Base-by-base conservation (phyloP, 2,888 invertebrate genomes). In the Fragum fragum region DNA sequence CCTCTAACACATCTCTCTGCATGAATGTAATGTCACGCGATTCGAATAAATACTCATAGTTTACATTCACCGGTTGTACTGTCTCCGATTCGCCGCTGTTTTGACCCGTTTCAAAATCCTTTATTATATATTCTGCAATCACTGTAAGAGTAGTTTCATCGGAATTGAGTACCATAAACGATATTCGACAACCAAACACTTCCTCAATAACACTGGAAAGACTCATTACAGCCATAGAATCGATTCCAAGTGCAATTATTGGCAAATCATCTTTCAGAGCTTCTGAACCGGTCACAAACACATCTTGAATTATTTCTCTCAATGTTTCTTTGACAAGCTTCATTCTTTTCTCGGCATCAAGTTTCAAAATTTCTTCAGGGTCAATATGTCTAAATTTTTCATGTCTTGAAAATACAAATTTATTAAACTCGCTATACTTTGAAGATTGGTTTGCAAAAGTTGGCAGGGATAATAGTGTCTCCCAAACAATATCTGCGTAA, bases 401-500 rank as follows among this genome's bases (percentile, higher is more conserved):
- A 5, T 11, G 9, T 1, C 3, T 23, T n/a, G 57, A 26, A 36
- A 53, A n/a, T 53, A 7, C 21, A 2, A 57, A 9, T 28, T n/a
- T 63, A 5, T 63, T 9, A 63, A 63, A 63, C n/a, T 63, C 63
- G 32, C 63, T 32, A 36, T 11, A 63, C 36, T 63, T 63, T 16
- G 63, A 18, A 32, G 36, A 32, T n/a, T 63, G 32, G 14, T 28
- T 63, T 0, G 1, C 9, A 16, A 63, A 47, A 18, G 75, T 66
- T n/a, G 79, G 79, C 21, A 75, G 72, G 21, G 66, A 66, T 57
- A 75, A 70, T 0, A 80, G 39, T 55, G 52, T 75, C 16, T 55
- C 42, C 80, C 80, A 80, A 26, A 72, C 69, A 21, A 82, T 72
- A 21, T 59, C 73, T 6, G 75, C 73, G 53, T 74, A 77, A 5